A percentile compares a stretch with the other conserved stretches of the same genome.
Evolutionary conservation across 2,797 vertebrate species (phyloP).

Genomic region (Spinibarbus caldwelli): DNA sequence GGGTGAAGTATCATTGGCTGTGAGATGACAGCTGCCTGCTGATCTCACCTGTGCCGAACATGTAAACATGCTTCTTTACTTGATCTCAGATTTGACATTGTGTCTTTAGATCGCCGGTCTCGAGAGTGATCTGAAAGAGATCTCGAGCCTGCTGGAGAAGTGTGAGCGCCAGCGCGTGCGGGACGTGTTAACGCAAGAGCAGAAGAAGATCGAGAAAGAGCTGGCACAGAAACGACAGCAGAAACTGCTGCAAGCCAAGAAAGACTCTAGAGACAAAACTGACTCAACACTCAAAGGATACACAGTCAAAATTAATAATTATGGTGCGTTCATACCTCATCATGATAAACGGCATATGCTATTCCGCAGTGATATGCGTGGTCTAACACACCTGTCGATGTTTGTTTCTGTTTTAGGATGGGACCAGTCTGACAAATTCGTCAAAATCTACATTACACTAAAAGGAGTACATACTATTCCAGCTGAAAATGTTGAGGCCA

Average conservation of each 20-base stretch:
- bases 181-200: constrained; percentile 84
- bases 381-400: background rate
- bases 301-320: constrained; percentile 95
- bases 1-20: background rate
- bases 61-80: background rate
- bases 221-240: constrained; percentile 80
- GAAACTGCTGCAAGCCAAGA: constrained; percentile 79
- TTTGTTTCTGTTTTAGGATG: constrained; percentile 81
- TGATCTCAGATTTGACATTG: background rate
- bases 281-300: constrained; percentile 76
- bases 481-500: constrained; percentile 87
- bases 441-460: constrained; percentile 95
- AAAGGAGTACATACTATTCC: constrained; percentile 90
- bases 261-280: constrained; percentile 71
- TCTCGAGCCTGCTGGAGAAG: constrained; percentile 81
- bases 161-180: constrained; percentile 83
- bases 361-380: no score
- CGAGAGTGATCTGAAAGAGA: constrained; percentile 89
- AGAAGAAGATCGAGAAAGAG: constrained; percentile 88
- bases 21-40: background rate
- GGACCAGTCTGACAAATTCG: constrained; percentile 98
- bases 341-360: no score
- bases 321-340: constrained; percentile 76
- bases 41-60: background rate
- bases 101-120: constrained; percentile 78